Conservation (phyloP, 2,113 vertebrate species). For the Cheirogaleus medius region DNA sequence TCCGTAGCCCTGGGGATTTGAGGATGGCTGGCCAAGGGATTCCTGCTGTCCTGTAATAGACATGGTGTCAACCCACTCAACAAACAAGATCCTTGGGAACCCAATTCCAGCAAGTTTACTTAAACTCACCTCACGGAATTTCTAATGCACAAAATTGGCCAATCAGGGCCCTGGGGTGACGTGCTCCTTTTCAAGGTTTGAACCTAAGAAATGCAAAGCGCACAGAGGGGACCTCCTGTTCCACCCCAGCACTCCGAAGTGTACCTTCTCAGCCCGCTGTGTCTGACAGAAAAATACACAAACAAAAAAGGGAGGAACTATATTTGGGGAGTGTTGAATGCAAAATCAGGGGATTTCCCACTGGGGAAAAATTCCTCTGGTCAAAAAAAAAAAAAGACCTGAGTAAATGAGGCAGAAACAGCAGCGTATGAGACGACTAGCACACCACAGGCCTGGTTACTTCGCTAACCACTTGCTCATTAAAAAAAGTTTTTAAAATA, state of each 20-base stretch:
- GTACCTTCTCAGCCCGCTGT: background rate
- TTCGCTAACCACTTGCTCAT: conserved; percentile 41
- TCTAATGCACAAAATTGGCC: background rate
- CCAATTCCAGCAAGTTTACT: background rate
- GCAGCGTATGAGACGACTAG: background rate
- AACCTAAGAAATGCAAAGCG: background rate
- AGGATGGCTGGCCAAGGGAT: background rate
- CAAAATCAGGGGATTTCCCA: conserved; percentile 59
- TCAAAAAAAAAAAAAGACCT: conserved; percentile 51
- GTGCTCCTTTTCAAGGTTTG: background rate
- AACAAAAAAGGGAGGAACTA: conserved; percentile 33
- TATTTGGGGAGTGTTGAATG: conserved; percentile 50
- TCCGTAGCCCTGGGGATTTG: background rate
- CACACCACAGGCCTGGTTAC: background rate
- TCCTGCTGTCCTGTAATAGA: background rate
- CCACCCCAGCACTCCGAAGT: background rate
- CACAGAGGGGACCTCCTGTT: background rate
- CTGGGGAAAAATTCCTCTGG: conserved; percentile 62
- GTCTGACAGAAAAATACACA: background rate
- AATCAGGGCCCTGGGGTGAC: background rate
- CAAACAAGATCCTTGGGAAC: background rate
- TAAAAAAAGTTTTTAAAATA: conserved; percentile 16
- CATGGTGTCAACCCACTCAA: background rate
- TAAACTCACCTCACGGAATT: background rate
- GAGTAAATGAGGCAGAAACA: conserved; percentile 64